Conservation (phyloP, 2,113 vertebrate species). For the Leptobrachium ailaonicum region DNA sequence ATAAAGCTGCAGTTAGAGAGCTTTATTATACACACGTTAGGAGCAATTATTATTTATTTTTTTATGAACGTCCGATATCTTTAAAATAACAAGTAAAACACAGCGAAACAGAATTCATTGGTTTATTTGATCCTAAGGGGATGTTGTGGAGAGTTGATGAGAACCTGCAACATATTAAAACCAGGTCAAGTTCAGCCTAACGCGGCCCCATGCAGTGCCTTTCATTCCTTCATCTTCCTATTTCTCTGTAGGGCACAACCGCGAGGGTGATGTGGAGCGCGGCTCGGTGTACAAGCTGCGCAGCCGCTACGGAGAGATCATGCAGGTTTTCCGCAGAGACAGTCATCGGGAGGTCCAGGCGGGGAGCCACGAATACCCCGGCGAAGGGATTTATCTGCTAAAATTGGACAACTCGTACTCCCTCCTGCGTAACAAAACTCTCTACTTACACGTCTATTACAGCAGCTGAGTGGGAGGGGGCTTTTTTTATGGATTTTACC, state of each 20-base stretch:
- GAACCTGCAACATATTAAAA: too few species aligned
- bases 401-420: slow-evolving; percentile 99
- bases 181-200: too few species aligned
- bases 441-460: slow-evolving; percentile 95
- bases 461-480: slow-evolving; percentile 65
- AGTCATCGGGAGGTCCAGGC: slow-evolving; percentile 87
- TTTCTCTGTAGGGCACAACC: slow-evolving; percentile 72
- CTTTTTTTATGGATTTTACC: too few species aligned
- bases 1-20: too few species aligned
- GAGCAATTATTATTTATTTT: too few species aligned
- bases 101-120: too few species aligned
- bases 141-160: too few species aligned
- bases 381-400: slow-evolving; percentile 92
- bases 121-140: too few species aligned
- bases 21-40: too few species aligned
- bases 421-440: slow-evolving; percentile 94
- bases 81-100: too few species aligned
- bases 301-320: slow-evolving; percentile 84
- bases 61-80: too few species aligned
- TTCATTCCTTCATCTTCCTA: background rate
- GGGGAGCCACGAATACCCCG: slow-evolving; percentile 92
- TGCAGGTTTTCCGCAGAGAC: slow-evolving; percentile 91
- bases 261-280: slow-evolving; percentile 87
- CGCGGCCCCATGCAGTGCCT: background rate
- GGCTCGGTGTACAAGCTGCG: slow-evolving; percentile 79